phyloP scores from a whole-genome alignment of 2,113 vertebrate species.

The Heptranchias perlo region DNA sequence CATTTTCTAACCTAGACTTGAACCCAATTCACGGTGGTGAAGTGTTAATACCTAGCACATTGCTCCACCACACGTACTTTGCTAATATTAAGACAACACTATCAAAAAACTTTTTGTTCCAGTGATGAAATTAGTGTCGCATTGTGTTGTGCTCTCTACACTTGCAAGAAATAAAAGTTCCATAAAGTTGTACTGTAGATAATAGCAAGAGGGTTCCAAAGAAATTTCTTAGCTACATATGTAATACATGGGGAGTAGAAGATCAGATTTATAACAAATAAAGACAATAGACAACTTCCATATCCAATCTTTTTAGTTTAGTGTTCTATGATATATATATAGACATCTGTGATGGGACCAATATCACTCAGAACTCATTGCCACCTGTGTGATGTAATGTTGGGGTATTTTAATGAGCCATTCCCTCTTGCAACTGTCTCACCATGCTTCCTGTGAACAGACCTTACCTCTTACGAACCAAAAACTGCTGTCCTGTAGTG shows the following conservation, averaged over 20 bases:
- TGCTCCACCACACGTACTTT: background rate
- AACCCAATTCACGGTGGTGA: background rate
- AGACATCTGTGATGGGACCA: background rate
- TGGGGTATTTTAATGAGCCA: background rate
- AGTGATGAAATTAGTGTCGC: background rate
- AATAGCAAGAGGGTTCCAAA: background rate
- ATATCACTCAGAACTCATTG: background rate
- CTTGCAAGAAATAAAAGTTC: background rate
- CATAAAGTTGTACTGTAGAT: background rate
- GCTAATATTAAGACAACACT: background rate
- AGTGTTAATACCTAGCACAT: background rate
- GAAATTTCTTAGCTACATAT: background rate
- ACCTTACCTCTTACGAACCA: background rate
- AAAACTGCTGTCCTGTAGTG: background rate
- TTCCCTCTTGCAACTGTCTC: background rate
- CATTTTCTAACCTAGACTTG: background rate
- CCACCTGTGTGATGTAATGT: background rate
- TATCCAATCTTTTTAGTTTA: background rate
- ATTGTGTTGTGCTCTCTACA: background rate
- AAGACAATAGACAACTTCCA: background rate
- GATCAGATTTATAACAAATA: background rate
- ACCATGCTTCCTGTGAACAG: background rate
- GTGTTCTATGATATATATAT: background rate
- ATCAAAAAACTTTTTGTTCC: background rate
- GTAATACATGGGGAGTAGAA: no score